A percentile compares a stretch with the other conserved stretches of the same genome.
Conservation (phyloP, 2,113 vertebrate species). For the Passer domesticus region DNA sequence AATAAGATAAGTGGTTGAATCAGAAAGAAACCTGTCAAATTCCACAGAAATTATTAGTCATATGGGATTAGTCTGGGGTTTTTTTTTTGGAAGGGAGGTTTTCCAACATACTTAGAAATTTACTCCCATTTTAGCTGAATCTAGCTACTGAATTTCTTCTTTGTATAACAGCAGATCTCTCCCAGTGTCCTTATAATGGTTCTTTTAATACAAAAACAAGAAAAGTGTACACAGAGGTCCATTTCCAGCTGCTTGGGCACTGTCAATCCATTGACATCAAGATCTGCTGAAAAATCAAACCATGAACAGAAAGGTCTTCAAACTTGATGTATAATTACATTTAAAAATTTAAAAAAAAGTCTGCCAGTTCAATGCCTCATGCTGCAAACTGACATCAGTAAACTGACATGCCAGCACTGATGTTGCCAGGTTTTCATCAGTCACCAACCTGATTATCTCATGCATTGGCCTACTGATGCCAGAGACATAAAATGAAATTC, state of each 20-base stretch:
- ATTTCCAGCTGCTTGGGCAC: not conserved
- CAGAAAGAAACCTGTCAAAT: not conserved
- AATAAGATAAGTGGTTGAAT: not conserved
- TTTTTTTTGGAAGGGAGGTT: not conserved
- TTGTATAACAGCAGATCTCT: not conserved
- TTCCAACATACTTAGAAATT: not conserved
- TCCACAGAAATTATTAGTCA: not conserved
- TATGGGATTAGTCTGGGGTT: not conserved
- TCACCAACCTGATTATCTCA: not conserved
- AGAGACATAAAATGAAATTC: not conserved
- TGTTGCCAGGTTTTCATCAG: not conserved
- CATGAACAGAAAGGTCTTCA: not conserved
- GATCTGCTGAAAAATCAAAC: constrained; percentile 5
- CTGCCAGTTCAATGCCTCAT: not conserved
- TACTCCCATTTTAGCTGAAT: not conserved
- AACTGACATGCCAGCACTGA: not conserved
- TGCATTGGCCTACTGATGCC: not conserved
- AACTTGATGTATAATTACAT: not conserved
- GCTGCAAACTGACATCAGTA: not conserved
- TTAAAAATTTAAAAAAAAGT: not conserved
- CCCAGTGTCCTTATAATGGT: not conserved
- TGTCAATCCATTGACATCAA: not conserved
- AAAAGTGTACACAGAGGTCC: not conserved
- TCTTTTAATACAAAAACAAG: not conserved
- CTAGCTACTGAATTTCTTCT: not conserved